phyloP scores from a whole-genome alignment of 2,797 vertebrate species.

The Ctenopoma kingsleyae region DNA sequence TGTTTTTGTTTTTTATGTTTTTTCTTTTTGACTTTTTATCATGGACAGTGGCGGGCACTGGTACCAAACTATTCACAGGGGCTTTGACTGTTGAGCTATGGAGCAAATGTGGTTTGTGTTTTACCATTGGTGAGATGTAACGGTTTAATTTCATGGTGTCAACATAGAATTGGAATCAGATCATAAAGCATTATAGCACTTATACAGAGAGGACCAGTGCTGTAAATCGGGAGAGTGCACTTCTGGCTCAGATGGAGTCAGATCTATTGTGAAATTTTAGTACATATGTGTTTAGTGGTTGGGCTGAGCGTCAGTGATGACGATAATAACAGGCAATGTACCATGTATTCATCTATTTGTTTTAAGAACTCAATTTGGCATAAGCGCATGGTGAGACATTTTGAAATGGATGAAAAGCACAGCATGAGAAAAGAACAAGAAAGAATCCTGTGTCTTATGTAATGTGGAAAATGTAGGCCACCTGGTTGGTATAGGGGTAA shows the following conservation, averaged over 20 bases:
- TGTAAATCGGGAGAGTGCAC: slow-evolving; percentile 73
- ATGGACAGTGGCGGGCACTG: slow-evolving; percentile 20
- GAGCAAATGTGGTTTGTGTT: slow-evolving; percentile 48
- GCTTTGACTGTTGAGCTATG: slow-evolving; percentile 20
- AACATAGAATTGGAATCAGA: slow-evolving; percentile 75
- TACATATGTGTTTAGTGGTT: slow-evolving; percentile 66
- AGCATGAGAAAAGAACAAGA: slow-evolving; percentile 29
- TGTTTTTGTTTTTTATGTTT: slow-evolving; percentile 17
- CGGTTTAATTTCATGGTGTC: slow-evolving; percentile 77
- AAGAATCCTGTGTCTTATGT: slow-evolving; percentile 53
- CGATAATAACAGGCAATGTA: slow-evolving; percentile 68
- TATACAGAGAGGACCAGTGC: slow-evolving; percentile 59
- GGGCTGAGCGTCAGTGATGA: slow-evolving; percentile 60
- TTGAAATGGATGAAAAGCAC: slow-evolving; percentile 48
- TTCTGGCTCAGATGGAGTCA: slow-evolving; percentile 65
- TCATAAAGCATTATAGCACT: slow-evolving; percentile 79
- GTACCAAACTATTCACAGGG: slow-evolving; percentile 18
- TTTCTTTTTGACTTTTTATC: not conserved
- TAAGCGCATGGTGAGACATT: slow-evolving; percentile 41
- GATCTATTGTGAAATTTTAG: slow-evolving; percentile 70
- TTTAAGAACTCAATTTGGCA: slow-evolving; percentile 68
- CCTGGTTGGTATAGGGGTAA: slow-evolving; percentile 59
- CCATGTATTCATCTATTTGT: slow-evolving; percentile 73
- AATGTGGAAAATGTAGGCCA: slow-evolving; percentile 68
- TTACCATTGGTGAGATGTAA: slow-evolving; percentile 58